Conservation (phyloP, 2,797 vertebrate genomes). For the Nasua narica region DNA sequence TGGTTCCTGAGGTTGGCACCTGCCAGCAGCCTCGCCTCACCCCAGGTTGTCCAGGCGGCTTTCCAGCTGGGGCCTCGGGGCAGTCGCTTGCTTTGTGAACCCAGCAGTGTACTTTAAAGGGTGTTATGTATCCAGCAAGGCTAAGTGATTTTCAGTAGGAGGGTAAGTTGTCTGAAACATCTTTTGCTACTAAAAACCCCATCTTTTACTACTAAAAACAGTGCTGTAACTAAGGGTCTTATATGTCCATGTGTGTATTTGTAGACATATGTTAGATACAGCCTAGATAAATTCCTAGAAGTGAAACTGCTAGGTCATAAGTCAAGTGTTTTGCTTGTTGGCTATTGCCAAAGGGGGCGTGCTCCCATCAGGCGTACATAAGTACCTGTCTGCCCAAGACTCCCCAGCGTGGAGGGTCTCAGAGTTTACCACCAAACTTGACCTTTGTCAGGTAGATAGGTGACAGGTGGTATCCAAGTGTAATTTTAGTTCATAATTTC, state of each 20-base stretch:
- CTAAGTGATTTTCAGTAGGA: not conserved
- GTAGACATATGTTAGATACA: not conserved
- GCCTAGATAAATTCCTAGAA: not conserved
- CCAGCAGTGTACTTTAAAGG: not conserved
- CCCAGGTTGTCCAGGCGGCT: not conserved
- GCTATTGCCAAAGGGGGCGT: not conserved
- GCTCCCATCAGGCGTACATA: rapidly evolving
- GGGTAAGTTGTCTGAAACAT: not conserved
- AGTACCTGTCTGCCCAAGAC: too few relatives aligned
- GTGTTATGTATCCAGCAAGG: not conserved
- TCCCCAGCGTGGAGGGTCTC: too few relatives aligned
- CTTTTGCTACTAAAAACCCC: not conserved
- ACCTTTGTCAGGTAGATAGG: not conserved
- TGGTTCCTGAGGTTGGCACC: not conserved
- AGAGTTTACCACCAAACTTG: rapidly evolving
- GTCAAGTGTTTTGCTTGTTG: not conserved
- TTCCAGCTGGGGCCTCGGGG: too few relatives aligned
- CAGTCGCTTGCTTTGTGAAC: not conserved
- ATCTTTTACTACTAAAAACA: not conserved
- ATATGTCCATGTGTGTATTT: not conserved
- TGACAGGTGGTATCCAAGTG: not conserved
- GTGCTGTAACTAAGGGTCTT: not conserved
- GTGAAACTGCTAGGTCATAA: not conserved
- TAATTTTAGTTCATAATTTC: not conserved
- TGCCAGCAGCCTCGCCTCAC: not conserved